Percentiles rank a stretch among this genome's conserved stretches.
These are phyloP conservation scores for Calameuta idolon DNA, from an alignment of 2,888 invertebrate species.

Conservation along the genomic window DNA sequence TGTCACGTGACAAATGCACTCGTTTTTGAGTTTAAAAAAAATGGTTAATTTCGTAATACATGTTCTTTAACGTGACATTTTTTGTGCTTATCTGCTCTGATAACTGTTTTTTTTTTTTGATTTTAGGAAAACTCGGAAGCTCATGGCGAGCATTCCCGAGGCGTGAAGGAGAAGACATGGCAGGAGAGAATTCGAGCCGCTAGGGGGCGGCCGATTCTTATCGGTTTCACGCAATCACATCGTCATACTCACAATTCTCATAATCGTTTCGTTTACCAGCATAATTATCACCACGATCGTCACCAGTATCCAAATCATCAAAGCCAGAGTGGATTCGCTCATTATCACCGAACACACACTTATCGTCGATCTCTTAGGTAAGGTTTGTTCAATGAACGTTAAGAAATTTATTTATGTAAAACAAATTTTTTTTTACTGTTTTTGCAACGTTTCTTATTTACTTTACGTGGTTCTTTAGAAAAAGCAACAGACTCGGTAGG, in stretches of 20 bases:
- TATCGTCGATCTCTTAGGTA: constrained; percentile 7
- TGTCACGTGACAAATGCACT: neutral
- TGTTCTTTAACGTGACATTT: too few relatives aligned
- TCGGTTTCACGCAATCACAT: constrained; percentile 15
- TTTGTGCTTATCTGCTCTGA: neutral
- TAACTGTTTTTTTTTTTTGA: neutral
- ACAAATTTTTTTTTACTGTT: neutral
- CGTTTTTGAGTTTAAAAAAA: neutral
- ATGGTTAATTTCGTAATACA: neutral
- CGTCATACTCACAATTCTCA: constrained; percentile 10
- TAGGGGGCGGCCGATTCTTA: constrained; percentile 21
- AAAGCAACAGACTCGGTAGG: constrained; percentile 16
- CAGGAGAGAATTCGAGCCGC: constrained; percentile 22
- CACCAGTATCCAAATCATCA: constrained; percentile 6
- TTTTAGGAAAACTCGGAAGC: constrained; percentile 23
- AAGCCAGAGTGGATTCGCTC: neutral
- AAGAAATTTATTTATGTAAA: neutral
- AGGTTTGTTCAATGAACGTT: too few relatives aligned
- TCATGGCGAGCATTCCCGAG: constrained; percentile 22
- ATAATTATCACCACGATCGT: constrained; percentile 9
- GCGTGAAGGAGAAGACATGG: constrained; percentile 21
- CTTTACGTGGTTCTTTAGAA: constrained; percentile 2
- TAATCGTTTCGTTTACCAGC: constrained; percentile 6
- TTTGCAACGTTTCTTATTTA: neutral
- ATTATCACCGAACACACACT: neutral